Conservation (phyloP, 1,140 invertebrate genomes). For the Leptopilina clavipes region DNA sequence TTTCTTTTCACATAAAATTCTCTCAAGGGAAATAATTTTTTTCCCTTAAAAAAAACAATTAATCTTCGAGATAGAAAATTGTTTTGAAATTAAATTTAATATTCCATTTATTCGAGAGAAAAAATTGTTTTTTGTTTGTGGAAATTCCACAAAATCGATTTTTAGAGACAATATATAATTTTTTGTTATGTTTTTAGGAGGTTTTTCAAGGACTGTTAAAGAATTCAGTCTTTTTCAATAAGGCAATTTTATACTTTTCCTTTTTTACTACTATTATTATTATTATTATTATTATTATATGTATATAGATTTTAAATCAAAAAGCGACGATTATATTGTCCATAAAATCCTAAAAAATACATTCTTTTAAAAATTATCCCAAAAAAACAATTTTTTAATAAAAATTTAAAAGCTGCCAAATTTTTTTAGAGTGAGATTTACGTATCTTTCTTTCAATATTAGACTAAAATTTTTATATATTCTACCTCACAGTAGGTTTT, state of each 20-base stretch:
- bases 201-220: slow-evolving; percentile 56
- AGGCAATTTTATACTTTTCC: slow-evolving; percentile 68
- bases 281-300: too few relatives aligned
- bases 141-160: not conserved
- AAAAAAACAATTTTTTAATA: too few relatives aligned
- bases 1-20: too few relatives aligned
- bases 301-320: slow-evolving; percentile 18
- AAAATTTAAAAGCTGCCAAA: not conserved
- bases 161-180: not conserved
- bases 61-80: too few relatives aligned
- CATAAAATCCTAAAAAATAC: not conserved
- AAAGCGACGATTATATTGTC: slow-evolving; percentile 20
- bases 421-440: slow-evolving; percentile 1
- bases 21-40: too few relatives aligned
- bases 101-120: too few relatives aligned
- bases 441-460: slow-evolving; percentile 37
- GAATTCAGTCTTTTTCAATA: slow-evolving; percentile 67
- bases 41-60: too few relatives aligned
- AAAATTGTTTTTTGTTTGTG: not conserved
- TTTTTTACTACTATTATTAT: too few relatives aligned
- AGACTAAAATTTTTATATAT: slow-evolving; percentile 28
- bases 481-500: slow-evolving; percentile 37
- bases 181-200: not conserved
- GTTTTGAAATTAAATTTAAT: too few relatives aligned
- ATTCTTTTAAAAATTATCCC: too few relatives aligned